These are phyloP conservation scores for Ashinkailepas kermadecensis DNA, from an alignment of 2,888 invertebrate species.

Conservation along the genomic window DNA sequence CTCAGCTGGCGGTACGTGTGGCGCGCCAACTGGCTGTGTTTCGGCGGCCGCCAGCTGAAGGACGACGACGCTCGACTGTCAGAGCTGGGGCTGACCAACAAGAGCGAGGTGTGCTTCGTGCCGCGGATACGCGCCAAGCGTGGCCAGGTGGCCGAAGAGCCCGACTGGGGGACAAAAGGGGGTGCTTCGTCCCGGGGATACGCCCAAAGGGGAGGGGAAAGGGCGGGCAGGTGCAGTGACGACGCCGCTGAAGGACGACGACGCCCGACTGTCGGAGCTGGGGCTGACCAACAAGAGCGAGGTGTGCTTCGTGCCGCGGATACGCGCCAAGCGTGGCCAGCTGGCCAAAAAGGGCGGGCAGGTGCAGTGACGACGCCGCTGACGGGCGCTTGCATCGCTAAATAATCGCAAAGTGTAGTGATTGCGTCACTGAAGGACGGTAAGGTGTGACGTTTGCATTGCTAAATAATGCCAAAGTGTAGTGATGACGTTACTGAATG, in stretches of 20 bases:
- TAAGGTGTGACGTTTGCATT: no score
- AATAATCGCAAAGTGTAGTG: no score
- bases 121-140: not conserved
- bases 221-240: not conserved
- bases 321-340: not conserved
- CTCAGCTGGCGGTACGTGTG: slow-evolving; percentile 12
- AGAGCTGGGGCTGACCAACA: not conserved
- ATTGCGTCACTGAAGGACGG: no score
- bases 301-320: not conserved
- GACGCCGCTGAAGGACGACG: not conserved
- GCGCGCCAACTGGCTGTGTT: slow-evolving; percentile 9
- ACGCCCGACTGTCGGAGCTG: not conserved
- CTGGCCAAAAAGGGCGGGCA: not conserved
- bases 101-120: not conserved
- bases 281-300: not conserved
- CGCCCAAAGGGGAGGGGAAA: no score
- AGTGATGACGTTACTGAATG: no score
- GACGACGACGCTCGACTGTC: not conserved
- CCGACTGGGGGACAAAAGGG: no score
- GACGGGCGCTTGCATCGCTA: no score
- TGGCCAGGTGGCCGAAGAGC: not conserved
- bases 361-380: not conserved
- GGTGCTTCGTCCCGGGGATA: no score
- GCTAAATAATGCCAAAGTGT: no score
- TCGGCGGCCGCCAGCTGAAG: not conserved